Evolutionary conservation across 2,797 vertebrate genomes (phyloP).

Genomic region (Acrossocheilus wenchowensis): DNA sequence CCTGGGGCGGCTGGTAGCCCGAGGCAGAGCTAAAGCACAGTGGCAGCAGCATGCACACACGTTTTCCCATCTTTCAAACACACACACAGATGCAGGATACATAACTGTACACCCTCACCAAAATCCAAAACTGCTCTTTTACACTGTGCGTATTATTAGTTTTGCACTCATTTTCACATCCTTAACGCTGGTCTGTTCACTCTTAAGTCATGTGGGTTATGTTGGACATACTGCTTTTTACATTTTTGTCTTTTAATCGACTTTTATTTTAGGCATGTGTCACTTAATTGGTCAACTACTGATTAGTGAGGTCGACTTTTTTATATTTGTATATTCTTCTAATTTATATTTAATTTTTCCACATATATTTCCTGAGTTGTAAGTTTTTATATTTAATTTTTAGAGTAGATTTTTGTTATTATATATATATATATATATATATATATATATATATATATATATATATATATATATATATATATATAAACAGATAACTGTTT

Average conservation of each 20-base stretch:
- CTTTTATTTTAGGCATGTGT: not conserved
- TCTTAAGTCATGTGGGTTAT: not conserved
- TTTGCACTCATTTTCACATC: not conserved
- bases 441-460: too few species aligned
- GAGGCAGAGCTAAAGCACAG: slow-evolving; percentile 36
- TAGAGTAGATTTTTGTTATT: not conserved
- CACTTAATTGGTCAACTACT: not conserved
- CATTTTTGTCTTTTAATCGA: not conserved
- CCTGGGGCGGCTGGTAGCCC: slow-evolving; percentile 24
- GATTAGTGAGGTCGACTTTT: not conserved
- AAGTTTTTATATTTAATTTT: too few species aligned
- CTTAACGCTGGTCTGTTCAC: not conserved
- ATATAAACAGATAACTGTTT: too few species aligned
- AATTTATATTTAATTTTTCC: not conserved
- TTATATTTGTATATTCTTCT: not conserved
- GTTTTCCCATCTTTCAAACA: not conserved
- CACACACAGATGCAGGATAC: slow-evolving; percentile 6
- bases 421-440: too few species aligned
- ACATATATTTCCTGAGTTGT: not conserved
- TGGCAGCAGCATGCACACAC: slow-evolving; percentile 49
- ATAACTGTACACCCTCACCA: not conserved
- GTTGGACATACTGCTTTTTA: not conserved
- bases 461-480: too few species aligned
- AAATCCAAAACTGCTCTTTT: slow-evolving; percentile 4
- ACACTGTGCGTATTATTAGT: not conserved